Evolutionary conservation across 2,797 vertebrate genomes (phyloP), one percentile per base, ranked within the genome.

Genomic region (Pterois miles): DNA sequence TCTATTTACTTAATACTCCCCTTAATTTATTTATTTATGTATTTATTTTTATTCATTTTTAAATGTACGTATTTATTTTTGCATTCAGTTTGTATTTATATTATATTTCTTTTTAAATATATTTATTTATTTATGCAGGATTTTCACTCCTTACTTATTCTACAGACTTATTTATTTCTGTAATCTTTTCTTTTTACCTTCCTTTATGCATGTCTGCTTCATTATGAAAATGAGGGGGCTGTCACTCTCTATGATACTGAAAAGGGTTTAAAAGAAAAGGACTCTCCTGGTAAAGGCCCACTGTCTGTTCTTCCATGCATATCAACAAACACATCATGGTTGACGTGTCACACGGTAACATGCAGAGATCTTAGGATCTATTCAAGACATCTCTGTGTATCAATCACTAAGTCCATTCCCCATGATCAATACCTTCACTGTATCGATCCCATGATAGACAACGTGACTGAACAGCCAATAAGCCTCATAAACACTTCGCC

Each of bases 321-420:
- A 33, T 65, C 52, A 83, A 77, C 56, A 60, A 68, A 60, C n/a
- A 0, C 56, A 53, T 71, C 5, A 13, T 36, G 29, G n/a, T 67
- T 40, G 2, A 53, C 40, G 27, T 34, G 48, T 63, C 76, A 27
- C 20, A 23, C 22, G 4, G 63, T 29, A 38, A 57, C 69, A 40
- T 53, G n/a, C 22, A 58, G 23, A 77, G 60, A 68, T 60, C 73
- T 36, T 70, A 27, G 52, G 5, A 1, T 77, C 67, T 34, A 48
- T 64, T 68, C 33, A 65, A 65, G 34, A 84, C 72, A 60, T 74
- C 33, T 80, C 76, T 71, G 27, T 23, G 3, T 56, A 64, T 29
- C 74, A 23, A 79, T 87, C 76, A 56, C 59, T 75, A 74, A 82
- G 91, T 84, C 73, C 36, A 82, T 83, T 50, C 71, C 8, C 62